Base-by-base conservation (phyloP, 1,140 invertebrate genomes). In the Ceratoteleas bidentatus region DNA sequence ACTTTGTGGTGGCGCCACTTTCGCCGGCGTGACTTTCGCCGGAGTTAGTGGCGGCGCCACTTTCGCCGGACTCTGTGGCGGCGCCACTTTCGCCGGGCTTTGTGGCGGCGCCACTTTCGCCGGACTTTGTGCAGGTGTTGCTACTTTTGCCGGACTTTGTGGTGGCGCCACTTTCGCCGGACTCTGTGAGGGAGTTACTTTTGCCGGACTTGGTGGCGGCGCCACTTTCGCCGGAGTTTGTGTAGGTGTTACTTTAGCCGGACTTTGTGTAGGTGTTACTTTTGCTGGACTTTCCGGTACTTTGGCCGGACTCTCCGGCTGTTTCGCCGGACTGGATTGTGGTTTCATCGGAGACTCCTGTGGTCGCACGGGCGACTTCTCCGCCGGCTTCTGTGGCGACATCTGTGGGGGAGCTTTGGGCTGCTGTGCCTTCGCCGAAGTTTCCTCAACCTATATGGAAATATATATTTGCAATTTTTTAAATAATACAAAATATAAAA, bases 121-220 rank as follows among this genome's bases (percentile, higher is more conserved):
- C 2, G 45, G 45, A 45, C 45, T 79, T 36, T 53, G 49, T n/a
- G n/a, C n/a, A n/a, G 16, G 8, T 11, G 16, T 1, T 4, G 4
- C 2, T n/a, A 43, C 6, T 60, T 82, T 79, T 6, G 50, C 24
- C 24, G 81, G 75, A 75, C 78, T 85, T 33, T 70, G 45, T 24
- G 57, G 38, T 4, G 24, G 24, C 16, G 13, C 15, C n/a, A 15
- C 4, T 56, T 75, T 82, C 7, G 50, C 16, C 7, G 81, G 75
- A 70, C 74, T 74, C 16, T 49, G 15, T 4, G 8, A 15, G 6
- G 40, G 24, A 1, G 4, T 4, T 4, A 24, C 24, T 4, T 24
- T 24, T 24, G 24, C 24, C 24, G 24, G 24, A 24, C 24, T 24
- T 24, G 24, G 24, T 24, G 24, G 24, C 24, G 24, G 24, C 24